Conservation (phyloP, 1,140 invertebrate species). For the Phthorimaea operculella region DNA sequence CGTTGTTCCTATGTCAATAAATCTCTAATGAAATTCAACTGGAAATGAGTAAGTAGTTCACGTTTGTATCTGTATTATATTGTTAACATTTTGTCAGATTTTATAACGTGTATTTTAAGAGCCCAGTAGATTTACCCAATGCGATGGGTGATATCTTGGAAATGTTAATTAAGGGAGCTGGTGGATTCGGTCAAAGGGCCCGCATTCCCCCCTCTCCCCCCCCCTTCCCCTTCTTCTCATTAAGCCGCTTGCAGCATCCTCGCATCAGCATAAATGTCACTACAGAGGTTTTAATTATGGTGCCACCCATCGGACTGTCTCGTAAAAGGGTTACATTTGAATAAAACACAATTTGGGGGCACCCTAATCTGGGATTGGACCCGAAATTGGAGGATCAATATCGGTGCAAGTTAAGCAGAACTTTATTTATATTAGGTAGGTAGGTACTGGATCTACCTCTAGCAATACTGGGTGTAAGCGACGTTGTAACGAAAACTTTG, state of each 20-base stretch:
- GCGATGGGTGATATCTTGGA: slow-evolving; percentile 25
- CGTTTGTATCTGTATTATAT: too few relatives aligned
- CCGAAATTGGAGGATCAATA: neutral
- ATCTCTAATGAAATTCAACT: too few relatives aligned
- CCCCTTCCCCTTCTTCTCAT: slow-evolving; percentile 34
- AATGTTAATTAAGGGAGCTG: slow-evolving; percentile 58
- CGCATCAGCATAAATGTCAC: slow-evolving; percentile 63
- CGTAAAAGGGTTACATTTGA: slow-evolving; percentile 53
- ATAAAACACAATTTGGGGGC: slow-evolving; percentile 5
- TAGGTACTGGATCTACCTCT: too few relatives aligned
- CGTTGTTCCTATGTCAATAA: too few relatives aligned
- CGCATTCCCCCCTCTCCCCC: too few relatives aligned
- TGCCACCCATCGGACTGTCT: slow-evolving; percentile 46
- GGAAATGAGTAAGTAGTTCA: too few relatives aligned
- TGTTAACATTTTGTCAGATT: too few relatives aligned
- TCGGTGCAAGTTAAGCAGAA: neutral
- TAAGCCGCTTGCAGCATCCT: slow-evolving; percentile 34
- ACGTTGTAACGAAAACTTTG: too few relatives aligned
- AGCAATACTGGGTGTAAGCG: too few relatives aligned
- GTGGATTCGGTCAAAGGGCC: slow-evolving; percentile 46
- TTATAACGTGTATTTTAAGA: too few relatives aligned
- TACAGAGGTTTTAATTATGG: slow-evolving; percentile 58
- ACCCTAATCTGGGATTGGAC: slow-evolving; percentile 3
- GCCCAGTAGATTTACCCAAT: too few relatives aligned
- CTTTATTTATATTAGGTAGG: slow-evolving; percentile 1